Percentiles rank a stretch among this genome's conserved stretches.
Conservation (phyloP, 1,140 invertebrate genomes). For the Procambarus virginalis region DNA sequence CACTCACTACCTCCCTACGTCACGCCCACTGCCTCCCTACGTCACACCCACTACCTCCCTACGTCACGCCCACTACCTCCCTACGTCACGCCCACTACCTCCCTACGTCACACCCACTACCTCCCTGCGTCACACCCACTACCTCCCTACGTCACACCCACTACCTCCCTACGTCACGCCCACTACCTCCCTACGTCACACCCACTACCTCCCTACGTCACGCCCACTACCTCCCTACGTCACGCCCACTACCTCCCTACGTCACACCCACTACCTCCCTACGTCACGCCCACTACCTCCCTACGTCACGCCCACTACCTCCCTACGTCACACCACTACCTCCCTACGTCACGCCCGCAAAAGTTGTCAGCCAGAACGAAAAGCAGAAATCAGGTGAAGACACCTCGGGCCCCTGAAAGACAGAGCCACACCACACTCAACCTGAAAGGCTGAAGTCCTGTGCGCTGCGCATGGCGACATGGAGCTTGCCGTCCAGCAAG, state of each 20-base stretch:
- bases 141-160: too few species aligned
- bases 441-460: neutral
- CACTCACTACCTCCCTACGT: neutral
- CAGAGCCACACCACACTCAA: neutral
- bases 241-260: neutral
- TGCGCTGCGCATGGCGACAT: neutral
- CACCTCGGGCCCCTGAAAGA: neutral
- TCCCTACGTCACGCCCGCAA: constrained; percentile 11
- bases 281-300: too few species aligned
- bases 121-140: neutral
- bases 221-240: neutral
- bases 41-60: neutral
- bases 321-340: neutral
- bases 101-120: neutral
- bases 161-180: neutral
- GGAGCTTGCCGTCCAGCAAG: neutral
- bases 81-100: constrained; percentile 1
- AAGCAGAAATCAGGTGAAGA: constrained; percentile 36
- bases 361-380: constrained; percentile 32
- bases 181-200: neutral
- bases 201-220: neutral
- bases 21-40: too few species aligned
- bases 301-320: constrained; percentile 2
- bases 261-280: neutral
- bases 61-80: neutral